Evolutionary conservation across 2,888 invertebrate species (phyloP).

Genomic region (Dicyrtomina minuta): DNA sequence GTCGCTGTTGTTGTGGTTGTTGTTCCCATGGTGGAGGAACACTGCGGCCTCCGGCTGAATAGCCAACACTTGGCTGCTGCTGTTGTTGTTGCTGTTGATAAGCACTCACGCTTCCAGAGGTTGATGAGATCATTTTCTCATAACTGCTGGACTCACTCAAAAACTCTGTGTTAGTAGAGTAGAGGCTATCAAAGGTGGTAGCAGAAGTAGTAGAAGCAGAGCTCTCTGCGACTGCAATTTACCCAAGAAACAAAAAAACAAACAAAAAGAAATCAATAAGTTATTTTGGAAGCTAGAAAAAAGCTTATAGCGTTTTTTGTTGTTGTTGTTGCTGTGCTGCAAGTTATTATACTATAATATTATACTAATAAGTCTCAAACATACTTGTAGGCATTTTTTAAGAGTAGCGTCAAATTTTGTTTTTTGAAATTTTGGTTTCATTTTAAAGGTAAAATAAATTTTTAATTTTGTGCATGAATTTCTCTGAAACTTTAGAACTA

Average conservation of each 20-base stretch:
- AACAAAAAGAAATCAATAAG: constrained; percentile 23
- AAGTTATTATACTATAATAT: too few relatives aligned
- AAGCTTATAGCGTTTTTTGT: background rate
- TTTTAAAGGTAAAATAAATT: too few relatives aligned
- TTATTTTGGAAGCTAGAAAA: constrained; percentile 2
- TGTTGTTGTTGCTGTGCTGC: background rate
- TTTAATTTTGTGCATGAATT: too few relatives aligned
- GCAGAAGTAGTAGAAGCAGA: constrained; percentile 47
- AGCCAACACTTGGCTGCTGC: constrained; percentile 11
- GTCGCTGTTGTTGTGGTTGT: background rate
- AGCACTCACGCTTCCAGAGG: constrained; percentile 37
- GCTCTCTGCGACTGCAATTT: constrained; percentile 48
- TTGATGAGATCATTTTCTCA: constrained; percentile 11
- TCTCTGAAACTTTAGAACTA: too few relatives aligned
- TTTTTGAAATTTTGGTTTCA: too few relatives aligned
- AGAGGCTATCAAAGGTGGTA: constrained; percentile 48
- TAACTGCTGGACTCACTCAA: constrained; percentile 32
- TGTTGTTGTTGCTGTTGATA: constrained; percentile 10
- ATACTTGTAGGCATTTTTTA: too few relatives aligned
- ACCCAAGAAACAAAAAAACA: constrained; percentile 15
- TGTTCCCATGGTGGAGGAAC: constrained; percentile 1
- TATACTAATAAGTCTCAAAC: too few relatives aligned
- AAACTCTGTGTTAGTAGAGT: constrained; percentile 46
- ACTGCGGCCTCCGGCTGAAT: background rate
- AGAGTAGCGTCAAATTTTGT: too few relatives aligned